Base-by-base conservation (phyloP, 2,797 vertebrate species). In the Cyprinodon diabolis region DNA sequence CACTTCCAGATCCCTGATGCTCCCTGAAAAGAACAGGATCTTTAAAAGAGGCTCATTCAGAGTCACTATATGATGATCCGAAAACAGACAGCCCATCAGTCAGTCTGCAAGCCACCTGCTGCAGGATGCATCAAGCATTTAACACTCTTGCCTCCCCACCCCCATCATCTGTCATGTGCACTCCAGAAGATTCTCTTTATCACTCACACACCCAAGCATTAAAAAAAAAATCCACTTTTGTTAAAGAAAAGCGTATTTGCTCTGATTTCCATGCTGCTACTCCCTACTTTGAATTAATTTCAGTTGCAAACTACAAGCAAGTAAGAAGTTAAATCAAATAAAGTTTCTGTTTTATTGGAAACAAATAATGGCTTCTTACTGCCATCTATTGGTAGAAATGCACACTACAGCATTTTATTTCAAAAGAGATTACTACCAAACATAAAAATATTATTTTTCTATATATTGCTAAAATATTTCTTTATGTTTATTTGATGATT, bases 31-130 rank as follows among this genome's bases (percentile, higher is more conserved):
- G 86, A 83, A 78, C 58, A 15, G 63, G 69, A 79, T 7, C 45
- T 79, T 84, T 84, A 91, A 90, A 77, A 75, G 72, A 88, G 74
- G 65, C 69, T 73, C 70, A 82, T 89, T 89, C 84, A 86, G 37
- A 79, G 14, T 66, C 5, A 51, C 57, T 86, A 86, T 91, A 89
- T 80, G 76, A 73, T 80, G 76, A 85, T 85, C 83, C 25, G 51
- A 62, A 73, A 66, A 69, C 78, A 57, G 68, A 72, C 55, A 55
- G 60, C 54, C 43, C 68, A 69, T 80, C 81, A 72, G 74, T 73
- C 69, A 43, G 68, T 79, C 78, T 68, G 1, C 6, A 69, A 68
- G 75, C 67, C 79, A 83, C 79, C 76, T 73, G 57, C 76, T 73
- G 57, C 76, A 84, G 66, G 74, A 47, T 72, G 51, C 45, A 17